Percentiles rank a stretch among this genome's conserved stretches.
phyloP scores from a whole-genome alignment of 2,888 invertebrate genomes.

The Aphidoletes aphidimyza region DNA sequence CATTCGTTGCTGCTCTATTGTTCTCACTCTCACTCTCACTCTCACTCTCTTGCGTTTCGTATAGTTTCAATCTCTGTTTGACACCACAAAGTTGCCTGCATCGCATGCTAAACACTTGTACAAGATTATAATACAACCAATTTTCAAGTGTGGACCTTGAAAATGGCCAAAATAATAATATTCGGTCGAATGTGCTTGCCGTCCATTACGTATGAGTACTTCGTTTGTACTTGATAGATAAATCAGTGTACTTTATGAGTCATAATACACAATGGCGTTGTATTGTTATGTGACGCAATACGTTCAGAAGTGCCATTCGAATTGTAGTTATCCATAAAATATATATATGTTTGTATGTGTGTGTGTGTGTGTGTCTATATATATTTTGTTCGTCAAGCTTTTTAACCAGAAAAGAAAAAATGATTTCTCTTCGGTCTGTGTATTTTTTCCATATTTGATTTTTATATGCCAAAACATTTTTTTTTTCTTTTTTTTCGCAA shows the following conservation, averaged over 20 bases:
- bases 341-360: too few species aligned
- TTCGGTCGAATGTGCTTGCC: neutral
- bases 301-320: neutral
- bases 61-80: too few species aligned
- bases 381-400: neutral
- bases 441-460: too few species aligned
- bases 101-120: conserved; percentile 4
- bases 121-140: conserved; percentile 33
- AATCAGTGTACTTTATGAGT: conserved; percentile 49
- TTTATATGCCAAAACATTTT: too few species aligned
- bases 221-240: conserved; percentile 23
- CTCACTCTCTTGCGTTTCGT: too few species aligned
- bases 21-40: too few species aligned
- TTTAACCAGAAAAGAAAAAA: neutral
- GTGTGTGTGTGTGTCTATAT: too few species aligned
- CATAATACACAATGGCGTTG: conserved; percentile 16
- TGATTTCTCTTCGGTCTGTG: too few species aligned
- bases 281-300: conserved; percentile 40
- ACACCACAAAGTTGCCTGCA: too few species aligned
- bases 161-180: conserved; percentile 34
- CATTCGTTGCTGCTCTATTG: neutral
- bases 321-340: conserved; percentile 28
- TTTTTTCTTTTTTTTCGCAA: neutral
- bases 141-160: conserved; percentile 36
- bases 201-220: neutral